Evolutionary conservation across 2,797 vertebrate species (phyloP).

Genomic region (Cryptoblepharus egeriae): DNA sequence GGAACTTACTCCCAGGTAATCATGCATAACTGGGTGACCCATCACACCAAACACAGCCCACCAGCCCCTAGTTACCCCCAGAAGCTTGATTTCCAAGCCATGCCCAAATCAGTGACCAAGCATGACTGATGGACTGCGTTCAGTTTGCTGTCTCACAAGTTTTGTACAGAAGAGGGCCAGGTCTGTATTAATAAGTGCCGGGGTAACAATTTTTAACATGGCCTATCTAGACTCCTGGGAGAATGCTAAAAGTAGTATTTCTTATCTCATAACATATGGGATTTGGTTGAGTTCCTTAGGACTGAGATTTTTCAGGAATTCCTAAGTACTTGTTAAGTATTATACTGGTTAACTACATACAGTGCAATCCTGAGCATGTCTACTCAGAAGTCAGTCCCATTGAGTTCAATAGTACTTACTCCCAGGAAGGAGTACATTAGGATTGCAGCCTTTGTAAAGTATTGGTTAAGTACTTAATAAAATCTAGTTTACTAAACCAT

Average conservation of each 20-base stretch:
- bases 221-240: neutral
- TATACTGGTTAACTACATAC: too few species aligned
- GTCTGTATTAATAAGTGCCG: too few species aligned
- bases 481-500: neutral
- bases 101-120: neutral
- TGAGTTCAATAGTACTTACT: too few species aligned
- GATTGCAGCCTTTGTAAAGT: too few species aligned
- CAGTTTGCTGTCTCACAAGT: neutral
- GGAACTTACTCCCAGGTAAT: too few species aligned
- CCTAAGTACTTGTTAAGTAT: too few species aligned
- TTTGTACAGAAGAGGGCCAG: neutral
- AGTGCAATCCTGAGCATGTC: too few species aligned
- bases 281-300: neutral
- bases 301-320: too few species aligned
- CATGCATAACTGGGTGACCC: neutral
- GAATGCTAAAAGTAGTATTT: neutral
- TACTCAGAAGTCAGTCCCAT: too few species aligned
- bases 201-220: neutral
- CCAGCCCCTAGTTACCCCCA: neutral
- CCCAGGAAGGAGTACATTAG: too few species aligned
- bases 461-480: neutral
- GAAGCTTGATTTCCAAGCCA: neutral
- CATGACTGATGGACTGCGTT: neutral
- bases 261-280: neutral
- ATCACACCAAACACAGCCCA: neutral